A percentile compares a stretch with the other conserved stretches of the same genome.
These are phyloP conservation scores for Hanleya hanleyi DNA, from an alignment of 2,888 invertebrate species.

Conservation along the genomic window DNA sequence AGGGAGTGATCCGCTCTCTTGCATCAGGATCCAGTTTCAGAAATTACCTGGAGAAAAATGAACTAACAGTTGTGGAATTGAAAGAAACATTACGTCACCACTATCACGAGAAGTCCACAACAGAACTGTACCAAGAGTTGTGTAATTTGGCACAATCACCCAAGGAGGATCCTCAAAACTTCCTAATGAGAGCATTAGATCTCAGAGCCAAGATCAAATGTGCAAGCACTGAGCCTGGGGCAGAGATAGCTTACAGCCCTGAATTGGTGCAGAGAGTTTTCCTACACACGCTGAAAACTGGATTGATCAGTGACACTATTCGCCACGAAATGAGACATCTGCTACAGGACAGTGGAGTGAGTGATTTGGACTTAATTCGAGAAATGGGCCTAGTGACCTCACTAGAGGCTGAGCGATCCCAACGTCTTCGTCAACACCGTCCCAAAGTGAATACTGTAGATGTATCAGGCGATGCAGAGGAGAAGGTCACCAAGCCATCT, in stretches of 20 bases:
- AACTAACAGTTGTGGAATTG: background rate
- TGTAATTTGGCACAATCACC: conserved; percentile 1
- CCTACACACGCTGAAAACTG: conserved; percentile 6
- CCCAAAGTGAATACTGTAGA: background rate
- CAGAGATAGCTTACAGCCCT: conserved; percentile 11
- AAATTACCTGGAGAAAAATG: background rate
- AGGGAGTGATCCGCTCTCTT: background rate
- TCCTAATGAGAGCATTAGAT: conserved; percentile 15
- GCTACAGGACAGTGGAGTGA: background rate
- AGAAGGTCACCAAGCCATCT: background rate
- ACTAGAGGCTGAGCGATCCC: conserved; percentile 9
- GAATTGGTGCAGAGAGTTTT: conserved; percentile 13
- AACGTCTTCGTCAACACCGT: background rate
- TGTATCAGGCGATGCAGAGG: background rate
- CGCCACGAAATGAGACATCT: conserved; percentile 14
- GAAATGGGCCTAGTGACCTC: conserved; percentile 2
- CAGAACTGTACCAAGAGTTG: conserved; percentile 21
- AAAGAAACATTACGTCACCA: conserved; percentile 7
- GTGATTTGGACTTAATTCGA: conserved; percentile 13
- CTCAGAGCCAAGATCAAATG: conserved; percentile 11
- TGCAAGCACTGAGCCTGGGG: conserved; percentile 10
- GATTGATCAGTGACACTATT: background rate
- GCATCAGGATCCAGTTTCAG: no score
- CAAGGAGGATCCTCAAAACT: conserved; percentile 14
- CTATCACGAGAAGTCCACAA: conserved; percentile 18